Base-by-base conservation (phyloP, 2,113 vertebrate species). In the Macquaria ambigua region DNA sequence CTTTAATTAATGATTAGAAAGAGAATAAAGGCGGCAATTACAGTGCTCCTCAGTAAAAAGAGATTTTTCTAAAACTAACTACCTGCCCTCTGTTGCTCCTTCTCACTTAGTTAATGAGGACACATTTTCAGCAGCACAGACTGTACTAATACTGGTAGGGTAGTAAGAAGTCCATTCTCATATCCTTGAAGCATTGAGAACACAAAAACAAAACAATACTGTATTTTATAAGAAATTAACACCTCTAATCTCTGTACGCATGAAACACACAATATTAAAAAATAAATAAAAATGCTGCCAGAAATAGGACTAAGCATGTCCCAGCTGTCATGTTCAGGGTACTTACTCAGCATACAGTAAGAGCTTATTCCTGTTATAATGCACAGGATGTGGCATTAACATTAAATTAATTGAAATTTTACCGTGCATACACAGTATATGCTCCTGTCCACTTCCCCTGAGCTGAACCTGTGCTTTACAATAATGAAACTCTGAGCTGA, bases 1-100 rank as follows among this genome's bases (percentile, higher is more conserved):
- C 71, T 83, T 79, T 73, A 84, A 56, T 87, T 55, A 77, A 71
- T 48, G 15, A 81, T 70, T 34, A 62, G n/a, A 80, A 0, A 0
- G n/a, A 63, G 4, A 63, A 70, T 50, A 28, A 74, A 85, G 52
- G 43, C 0, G 0, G n/a, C 16, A 53, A 59, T 31, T 69, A 63
- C n/a, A 68, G 62, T 8, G 25, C 25, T 43, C 41, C 56, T 81
- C 15, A 53, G 20, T n/a, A 56, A 55, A 58, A 64, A 61, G 21
- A 34, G 34, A 48, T 64, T n/a, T n/a, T 56, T 23, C 31, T 59
- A 3, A 15, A 20, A 23, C 66, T 28, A 37, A 37, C 59, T n/a
- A 14, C 53, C 25, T n/a, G 18, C 53, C 25, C 52, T 73, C 46
- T 43, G 66, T 34, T 64, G 69, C 62, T 69, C 7, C 25, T 9